Base-by-base conservation (phyloP, 2,113 vertebrate genomes). In the Ploceus nigricollis region DNA sequence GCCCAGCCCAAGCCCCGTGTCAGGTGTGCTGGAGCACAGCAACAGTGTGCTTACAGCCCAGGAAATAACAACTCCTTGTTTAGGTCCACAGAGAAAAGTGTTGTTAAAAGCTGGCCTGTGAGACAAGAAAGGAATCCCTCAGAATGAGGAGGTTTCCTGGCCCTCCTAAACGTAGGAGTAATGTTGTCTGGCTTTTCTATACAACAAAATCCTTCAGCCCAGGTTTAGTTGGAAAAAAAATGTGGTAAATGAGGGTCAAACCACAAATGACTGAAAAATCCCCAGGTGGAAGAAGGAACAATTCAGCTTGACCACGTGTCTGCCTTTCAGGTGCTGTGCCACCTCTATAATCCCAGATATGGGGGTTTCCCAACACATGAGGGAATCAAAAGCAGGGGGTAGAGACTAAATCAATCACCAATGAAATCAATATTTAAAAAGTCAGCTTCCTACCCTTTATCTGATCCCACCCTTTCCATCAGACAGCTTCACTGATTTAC, bases 31-130 rank as follows among this genome's bases (percentile, higher is more conserved):
- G 30, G 1, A 27, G 20, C 68, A 39, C 60, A 9, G 6, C 8
- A 22, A 3, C 60, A 5, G 0, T 2, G 3, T 30, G 39, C 37
- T 4, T 15, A 27, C 65, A 39, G 61, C 45, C 18, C 50, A 31
- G 35, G 7, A 53, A 39, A 42, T 4, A 48, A 10, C 0, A 35
- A 7, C 6, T 19, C 10, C 82, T 45, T 28, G 6, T 7, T 42
- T 4, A 47, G n/a, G n/a, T 24, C 3, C 0, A 0, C 5, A 42
- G 50, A 37, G 48, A 39, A 31, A 51, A 79, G 6, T 0, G 2
- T 5, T 76, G 27, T 37, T 45, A 37, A 80, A 39, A 23, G 24
- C 33, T 45, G 56, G n/a, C 22, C 35, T 23, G 37, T 4, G 35
- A 65, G 45, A 25, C 20, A 15, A 31, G 45, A 31, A 47, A 77